Evolutionary conservation across 2,113 vertebrate genomes (phyloP), one percentile per base, ranked within the genome.

Genomic region (Rhinogobius similis): DNA sequence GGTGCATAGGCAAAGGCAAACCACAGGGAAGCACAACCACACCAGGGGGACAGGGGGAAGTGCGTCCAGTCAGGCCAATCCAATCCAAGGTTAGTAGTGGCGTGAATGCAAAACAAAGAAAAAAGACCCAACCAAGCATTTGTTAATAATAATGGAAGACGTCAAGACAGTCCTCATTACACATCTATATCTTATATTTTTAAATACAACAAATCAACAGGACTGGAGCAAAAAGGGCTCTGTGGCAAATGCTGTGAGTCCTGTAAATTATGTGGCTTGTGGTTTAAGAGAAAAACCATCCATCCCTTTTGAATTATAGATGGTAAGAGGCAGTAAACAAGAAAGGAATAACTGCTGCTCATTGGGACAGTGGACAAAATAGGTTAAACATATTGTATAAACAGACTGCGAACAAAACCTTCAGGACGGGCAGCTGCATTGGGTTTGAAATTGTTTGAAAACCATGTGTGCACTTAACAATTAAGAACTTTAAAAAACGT

Each of bases 1-100:
- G 87, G 86, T 88, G 88, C 86, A 88, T 79, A 88, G 87, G 84
- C 86, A 82, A 93, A 88, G 85, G 91, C 91, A 91, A 88, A 87
- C 82, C 84, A 90, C 81, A 84, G 84, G 76, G 85, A 79, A 89
- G 90, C 88, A 86, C 84, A 92, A 92, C 86, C 85, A 91, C 90
- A 91, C 90, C 90, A 90, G 88, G 86, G 46, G 83, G 86, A 88
- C 87, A 81, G 82, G 90, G 82, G 77, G 90, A 75, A 87, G 83
- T 89, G 89, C 86, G 71, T 90, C 89, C 87, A 88, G 84, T 87
- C 85, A 83, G 89, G 85, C 86, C 88, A 90, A 89, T 89, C 90
- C 89, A 91, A 88, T 90, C 87, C 86, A 90, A 66, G 78, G 90
- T 92, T 90, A 91, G 89, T 90, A 91, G 82, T 67, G 81, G 85